Conservation (phyloP, 2,797 vertebrate genomes). For the Miichthys miiuy region DNA sequence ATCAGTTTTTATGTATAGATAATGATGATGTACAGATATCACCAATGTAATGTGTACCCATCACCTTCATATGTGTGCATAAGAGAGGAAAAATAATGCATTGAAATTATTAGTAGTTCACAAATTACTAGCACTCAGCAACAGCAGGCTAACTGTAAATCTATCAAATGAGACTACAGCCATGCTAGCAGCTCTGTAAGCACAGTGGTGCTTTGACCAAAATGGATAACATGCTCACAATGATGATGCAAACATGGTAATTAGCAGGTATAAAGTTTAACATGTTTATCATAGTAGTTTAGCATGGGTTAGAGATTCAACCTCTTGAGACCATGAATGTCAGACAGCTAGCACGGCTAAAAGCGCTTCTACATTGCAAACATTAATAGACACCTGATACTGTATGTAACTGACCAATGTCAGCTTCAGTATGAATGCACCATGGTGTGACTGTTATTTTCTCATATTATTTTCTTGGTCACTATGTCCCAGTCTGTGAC, state of each 20-base stretch:
- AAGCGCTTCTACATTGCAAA: neutral
- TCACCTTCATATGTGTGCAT: neutral
- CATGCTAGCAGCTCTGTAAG: neutral
- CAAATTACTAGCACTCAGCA: neutral
- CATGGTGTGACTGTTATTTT: slow-evolving; percentile 6
- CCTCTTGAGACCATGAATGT: too few relatives aligned
- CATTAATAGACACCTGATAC: slow-evolving; percentile 1
- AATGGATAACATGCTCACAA: neutral
- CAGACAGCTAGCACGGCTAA: neutral
- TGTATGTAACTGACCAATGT: neutral
- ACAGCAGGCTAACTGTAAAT: neutral
- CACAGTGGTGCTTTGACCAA: neutral
- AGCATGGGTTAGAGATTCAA: neutral
- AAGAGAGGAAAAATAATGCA: neutral
- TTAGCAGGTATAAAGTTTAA: neutral
- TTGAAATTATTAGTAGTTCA: neutral
- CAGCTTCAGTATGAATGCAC: slow-evolving; percentile 1
- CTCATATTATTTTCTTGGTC: slow-evolving; percentile 2
- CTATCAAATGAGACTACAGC: neutral
- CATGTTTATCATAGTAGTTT: too few relatives aligned
- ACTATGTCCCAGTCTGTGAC: slow-evolving; percentile 1
- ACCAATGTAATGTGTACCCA: neutral
- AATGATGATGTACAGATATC: neutral
- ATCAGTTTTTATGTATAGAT: neutral
- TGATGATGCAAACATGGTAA: neutral